Evolutionary conservation across 2,797 vertebrate genomes (phyloP).

Genomic region (Enteromius mattozi): DNA sequence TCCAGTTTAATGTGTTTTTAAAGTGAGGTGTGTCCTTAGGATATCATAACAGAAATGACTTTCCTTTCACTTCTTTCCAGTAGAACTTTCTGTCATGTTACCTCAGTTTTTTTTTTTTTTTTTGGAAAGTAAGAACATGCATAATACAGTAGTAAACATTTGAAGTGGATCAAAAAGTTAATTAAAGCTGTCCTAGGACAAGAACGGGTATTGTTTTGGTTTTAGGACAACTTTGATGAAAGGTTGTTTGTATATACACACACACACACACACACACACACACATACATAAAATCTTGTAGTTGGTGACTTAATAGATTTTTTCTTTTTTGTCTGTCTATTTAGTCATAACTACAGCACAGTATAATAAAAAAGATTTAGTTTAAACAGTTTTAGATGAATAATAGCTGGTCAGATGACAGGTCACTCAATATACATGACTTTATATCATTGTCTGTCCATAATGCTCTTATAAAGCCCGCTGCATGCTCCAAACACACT

Average conservation of each 20-base stretch:
- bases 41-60: not conserved
- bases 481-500: not conserved
- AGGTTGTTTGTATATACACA: too few species aligned
- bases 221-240: too few species aligned
- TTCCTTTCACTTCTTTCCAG: not conserved
- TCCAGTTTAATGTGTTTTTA: not conserved
- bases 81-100: not conserved
- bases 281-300: not conserved
- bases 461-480: conserved; percentile 13
- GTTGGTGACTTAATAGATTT: not conserved
- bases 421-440: not conserved
- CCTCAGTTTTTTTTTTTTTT: not conserved
- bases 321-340: too few species aligned
- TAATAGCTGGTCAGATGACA: not conserved
- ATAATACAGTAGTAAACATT: not conserved
- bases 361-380: not conserved
- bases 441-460: not conserved
- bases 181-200: too few species aligned
- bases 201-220: too few species aligned
- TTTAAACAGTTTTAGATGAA: not conserved
- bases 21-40: not conserved
- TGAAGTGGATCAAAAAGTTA: too few species aligned
- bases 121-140: not conserved
- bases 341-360: not conserved
- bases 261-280: too few species aligned